A percentile compares a stretch with the other conserved stretches of the same genome.
Conservation (phyloP, 1,140 invertebrate genomes). For the Psix sp. region DNA sequence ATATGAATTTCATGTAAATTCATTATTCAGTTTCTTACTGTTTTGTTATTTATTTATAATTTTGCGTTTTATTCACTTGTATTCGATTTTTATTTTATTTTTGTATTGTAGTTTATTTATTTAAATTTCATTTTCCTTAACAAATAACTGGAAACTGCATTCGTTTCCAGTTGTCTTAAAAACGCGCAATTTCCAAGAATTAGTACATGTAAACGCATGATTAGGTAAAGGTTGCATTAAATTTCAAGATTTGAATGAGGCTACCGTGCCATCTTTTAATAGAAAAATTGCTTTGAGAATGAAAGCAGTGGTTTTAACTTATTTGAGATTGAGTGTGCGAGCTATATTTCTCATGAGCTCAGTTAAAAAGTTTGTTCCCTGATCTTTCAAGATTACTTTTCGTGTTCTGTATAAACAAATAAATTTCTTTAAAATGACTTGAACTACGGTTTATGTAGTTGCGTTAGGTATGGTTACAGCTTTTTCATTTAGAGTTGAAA, state of each 20-base stretch:
- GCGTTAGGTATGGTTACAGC: slow-evolving; percentile 5
- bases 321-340: slow-evolving; percentile 43
- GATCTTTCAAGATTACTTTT: neutral
- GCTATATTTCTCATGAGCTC: slow-evolving; percentile 2
- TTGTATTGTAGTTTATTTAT: no score
- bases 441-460: neutral
- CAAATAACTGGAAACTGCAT: no score
- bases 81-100: no score
- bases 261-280: slow-evolving; percentile 52
- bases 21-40: no score
- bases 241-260: slow-evolving; percentile 48
- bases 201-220: no score
- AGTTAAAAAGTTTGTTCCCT: slow-evolving; percentile 4
- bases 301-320: slow-evolving; percentile 47
- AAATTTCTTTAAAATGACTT: slow-evolving; percentile 2
- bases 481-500: slow-evolving; percentile 10
- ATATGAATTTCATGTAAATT: no score
- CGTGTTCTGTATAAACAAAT: slow-evolving; percentile 2
- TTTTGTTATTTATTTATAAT: no score
- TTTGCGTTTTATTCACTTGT: no score
- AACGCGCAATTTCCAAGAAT: no score
- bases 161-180: no score
- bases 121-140: no score
- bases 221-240: no score
- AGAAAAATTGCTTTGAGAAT: slow-evolving; percentile 55